Evolutionary conservation across 2,888 invertebrate species (phyloP).

Genomic region (Onthophagus sagittarius): DNA sequence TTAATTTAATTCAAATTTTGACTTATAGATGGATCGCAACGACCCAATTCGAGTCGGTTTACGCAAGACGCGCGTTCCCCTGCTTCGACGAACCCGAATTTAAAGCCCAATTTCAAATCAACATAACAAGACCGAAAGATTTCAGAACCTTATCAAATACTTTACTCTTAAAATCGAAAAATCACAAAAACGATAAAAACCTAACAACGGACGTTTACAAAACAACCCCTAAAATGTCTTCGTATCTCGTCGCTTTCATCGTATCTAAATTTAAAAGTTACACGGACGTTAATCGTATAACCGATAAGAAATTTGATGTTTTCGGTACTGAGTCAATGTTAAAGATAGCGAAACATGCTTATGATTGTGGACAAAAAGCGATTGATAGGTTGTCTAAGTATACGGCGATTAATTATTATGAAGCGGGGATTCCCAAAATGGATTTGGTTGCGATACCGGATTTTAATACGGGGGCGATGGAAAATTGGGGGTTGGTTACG

Average conservation of each 20-base stretch:
- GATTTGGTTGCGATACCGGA: slow-evolving; percentile 82
- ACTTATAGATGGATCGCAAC: slow-evolving; percentile 50
- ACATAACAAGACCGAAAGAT: slow-evolving; percentile 40
- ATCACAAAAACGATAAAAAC: slow-evolving; percentile 22
- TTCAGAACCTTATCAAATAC: slow-evolving; percentile 24
- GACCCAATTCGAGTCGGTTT: slow-evolving; percentile 67
- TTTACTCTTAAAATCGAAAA: slow-evolving; percentile 37
- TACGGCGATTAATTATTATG: slow-evolving; percentile 54
- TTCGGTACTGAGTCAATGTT: slow-evolving; percentile 51
- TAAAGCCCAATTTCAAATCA: slow-evolving; percentile 46
- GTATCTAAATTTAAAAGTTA: slow-evolving; percentile 67
- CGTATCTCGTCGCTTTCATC: slow-evolving; percentile 81
- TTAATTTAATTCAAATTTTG: too few relatives aligned
- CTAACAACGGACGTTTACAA: slow-evolving; percentile 42
- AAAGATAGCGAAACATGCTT: slow-evolving; percentile 48
- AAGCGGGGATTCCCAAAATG: slow-evolving; percentile 63
- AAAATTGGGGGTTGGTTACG: slow-evolving; percentile 87
- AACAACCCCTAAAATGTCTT: slow-evolving; percentile 66
- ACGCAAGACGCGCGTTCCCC: slow-evolving; percentile 70
- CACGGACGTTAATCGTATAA: background rate
- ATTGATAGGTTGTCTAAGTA: slow-evolving; percentile 54
- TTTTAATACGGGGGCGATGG: slow-evolving; percentile 84
- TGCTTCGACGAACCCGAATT: slow-evolving; percentile 67
- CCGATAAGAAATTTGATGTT: slow-evolving; percentile 34
- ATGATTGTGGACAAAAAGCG: slow-evolving; percentile 48